Evolutionary conservation across 2,113 vertebrate species (phyloP), one percentile per base, ranked within the genome.

Genomic region (Rhinolophus sinicus): DNA sequence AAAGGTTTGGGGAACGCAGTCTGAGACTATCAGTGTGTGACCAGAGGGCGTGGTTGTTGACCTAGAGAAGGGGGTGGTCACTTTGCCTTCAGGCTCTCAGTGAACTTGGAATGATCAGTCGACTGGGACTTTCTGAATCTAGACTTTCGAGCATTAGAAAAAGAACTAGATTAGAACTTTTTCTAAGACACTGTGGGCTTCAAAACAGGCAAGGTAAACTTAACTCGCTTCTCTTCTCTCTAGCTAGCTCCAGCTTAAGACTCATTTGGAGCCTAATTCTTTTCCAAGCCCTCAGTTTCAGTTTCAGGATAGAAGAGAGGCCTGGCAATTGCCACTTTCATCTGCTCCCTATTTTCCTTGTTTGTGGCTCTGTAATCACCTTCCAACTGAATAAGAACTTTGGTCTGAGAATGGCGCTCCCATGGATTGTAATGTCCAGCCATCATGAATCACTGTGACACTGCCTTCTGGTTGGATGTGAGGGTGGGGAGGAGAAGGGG

Each of bases 401-500:
- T 58, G 28, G 62, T 81, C 77, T 96, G 62, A 91, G 33, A 52
- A 65, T 21, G 5, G 93, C 16, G 54, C 15, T 35, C 16, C 15
- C 19, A 1, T 33, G 6, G 70, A 13, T 28, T 0, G 0, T 65
- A 40, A 64, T 16, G 50, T 52, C 47, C 56, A 44, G 60, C 0
- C 1, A 22, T 21, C 26, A 16, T 1, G 28, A 47, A 5, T 62
- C 38, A 3, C 47, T 38, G 1, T 6, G 73, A 86, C 21, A 35
- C 47, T 72, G 30, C 21, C 52, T 47, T 54, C 65, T 35, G 38
- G 44, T 28, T 11, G 30, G 64, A 18, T 30, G 3, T 30, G 16
- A 10, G 50, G 56, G 30, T 3, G 0, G n/a, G 28, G 14, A 35
- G 56, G 64, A 3, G 2, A 60, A 1, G 1, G 78, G 8, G 8